Evolutionary conservation across 2,797 vertebrate species (phyloP), one percentile per base, ranked within the genome.

Genomic region (Hephaestus fuliginosus): DNA sequence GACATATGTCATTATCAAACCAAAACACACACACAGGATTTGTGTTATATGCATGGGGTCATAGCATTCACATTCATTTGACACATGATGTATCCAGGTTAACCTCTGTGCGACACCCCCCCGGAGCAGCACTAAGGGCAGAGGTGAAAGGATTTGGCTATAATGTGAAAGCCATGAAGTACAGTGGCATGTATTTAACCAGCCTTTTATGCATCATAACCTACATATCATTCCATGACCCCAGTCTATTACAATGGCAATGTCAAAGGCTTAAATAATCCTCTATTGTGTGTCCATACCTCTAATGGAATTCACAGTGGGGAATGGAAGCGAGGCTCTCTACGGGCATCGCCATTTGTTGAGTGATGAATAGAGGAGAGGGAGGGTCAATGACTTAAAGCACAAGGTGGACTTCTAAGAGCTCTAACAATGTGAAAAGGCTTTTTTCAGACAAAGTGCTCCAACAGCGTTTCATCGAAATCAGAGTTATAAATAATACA

Each of bases 401-500:
- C 74, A 82, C 55, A 76, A 85, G 78, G 78, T 85, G 82, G 82
- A 86, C 70, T 90, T 88, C 86, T 84, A 86, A 90, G 85, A 85
- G 88, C 80, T 62, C 48, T 52, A 22, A 39, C 79, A 74, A 92
- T 22, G 57, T 17, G 71, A 82, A 58, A 71, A 76, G 86, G 64
- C 73, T 58, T 80, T 87, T 79, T 74, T 60, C 62, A 88, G 78
- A 81, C 70, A 89, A 85, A 85, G 80, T 22, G 56, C 84, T 74
- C 63, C 63, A 51, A 62, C 85, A 52, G 81, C 8, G 48, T 81
- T 90, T 92, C 65, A 87, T 90, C 43, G 61, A 86, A 90, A 93
- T 90, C 81, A 83, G 63, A 55, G 55, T 81, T 89, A 92, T 92
- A 90, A 94, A 94, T 93, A 92, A 93, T 89, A 85, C 63, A 89